Evolutionary conservation across 2,113 vertebrate species (phyloP).

Genomic region (Anolis sagrei): DNA sequence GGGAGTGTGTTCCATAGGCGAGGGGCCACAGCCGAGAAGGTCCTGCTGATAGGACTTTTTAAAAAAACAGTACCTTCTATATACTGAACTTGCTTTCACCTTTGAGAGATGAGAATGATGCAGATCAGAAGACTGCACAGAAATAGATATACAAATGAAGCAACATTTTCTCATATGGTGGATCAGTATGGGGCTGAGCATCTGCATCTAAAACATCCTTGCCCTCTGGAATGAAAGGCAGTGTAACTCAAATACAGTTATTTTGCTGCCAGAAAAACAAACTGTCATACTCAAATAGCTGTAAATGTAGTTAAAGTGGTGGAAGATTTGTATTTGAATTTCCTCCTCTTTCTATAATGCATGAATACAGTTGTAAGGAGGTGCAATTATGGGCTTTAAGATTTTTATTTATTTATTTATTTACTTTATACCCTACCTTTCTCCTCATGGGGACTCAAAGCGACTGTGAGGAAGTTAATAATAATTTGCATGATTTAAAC

Average conservation of each 20-base stretch:
- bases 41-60: no score
- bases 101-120: neutral
- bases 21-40: no score
- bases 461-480: no score
- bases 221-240: neutral
- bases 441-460: no score
- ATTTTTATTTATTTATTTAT: neutral
- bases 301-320: neutral
- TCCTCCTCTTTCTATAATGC: neutral
- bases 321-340: neutral
- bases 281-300: neutral
- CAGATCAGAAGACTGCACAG: neutral
- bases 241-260: neutral
- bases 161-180: neutral
- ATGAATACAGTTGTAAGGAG: neutral
- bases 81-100: neutral
- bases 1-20: no score
- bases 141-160: slow-evolving; percentile 19
- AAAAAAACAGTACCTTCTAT: neutral
- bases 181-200: neutral
- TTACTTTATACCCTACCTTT: neutral
- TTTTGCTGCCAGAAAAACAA: neutral
- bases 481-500: no score
- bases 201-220: neutral
- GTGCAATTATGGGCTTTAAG: neutral